Percentiles rank a stretch among this genome's conserved stretches.
phyloP scores from a whole-genome alignment of 2,888 invertebrate genomes.

The Argyresthia albistria region DNA sequence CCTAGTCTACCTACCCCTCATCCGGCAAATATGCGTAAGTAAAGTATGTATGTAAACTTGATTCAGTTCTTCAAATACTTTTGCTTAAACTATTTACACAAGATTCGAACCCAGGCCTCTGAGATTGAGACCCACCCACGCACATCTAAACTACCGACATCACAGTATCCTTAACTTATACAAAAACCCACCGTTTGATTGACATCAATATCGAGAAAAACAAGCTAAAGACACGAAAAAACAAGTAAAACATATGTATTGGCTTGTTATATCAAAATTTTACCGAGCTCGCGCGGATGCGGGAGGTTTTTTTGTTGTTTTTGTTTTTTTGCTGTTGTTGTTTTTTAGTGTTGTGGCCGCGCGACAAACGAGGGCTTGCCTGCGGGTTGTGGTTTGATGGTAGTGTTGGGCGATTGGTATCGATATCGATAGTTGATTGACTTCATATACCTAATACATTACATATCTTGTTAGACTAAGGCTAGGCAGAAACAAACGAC shows the following conservation, averaged over 20 bases:
- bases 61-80: too few relatives aligned
- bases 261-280: background rate
- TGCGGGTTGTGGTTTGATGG: background rate
- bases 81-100: too few relatives aligned
- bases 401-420: background rate
- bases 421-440: background rate
- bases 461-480: too few relatives aligned
- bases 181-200: background rate
- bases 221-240: background rate
- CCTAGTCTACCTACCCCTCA: too few relatives aligned
- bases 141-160: too few relatives aligned
- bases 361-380: constrained; percentile 1
- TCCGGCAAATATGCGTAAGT: too few relatives aligned
- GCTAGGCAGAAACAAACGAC: too few relatives aligned
- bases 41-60: too few relatives aligned
- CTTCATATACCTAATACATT: too few relatives aligned
- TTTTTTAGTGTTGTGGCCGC: background rate
- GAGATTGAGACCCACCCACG: too few relatives aligned
- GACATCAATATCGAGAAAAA: background rate
- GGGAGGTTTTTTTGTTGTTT: background rate
- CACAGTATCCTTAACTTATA: too few relatives aligned
- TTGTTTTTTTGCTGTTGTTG: background rate
- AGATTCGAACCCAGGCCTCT: too few relatives aligned
- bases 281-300: background rate
- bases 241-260: background rate